Evolutionary conservation across 2,888 invertebrate species (phyloP).

Genomic region (Cecidostiba fungosa): DNA sequence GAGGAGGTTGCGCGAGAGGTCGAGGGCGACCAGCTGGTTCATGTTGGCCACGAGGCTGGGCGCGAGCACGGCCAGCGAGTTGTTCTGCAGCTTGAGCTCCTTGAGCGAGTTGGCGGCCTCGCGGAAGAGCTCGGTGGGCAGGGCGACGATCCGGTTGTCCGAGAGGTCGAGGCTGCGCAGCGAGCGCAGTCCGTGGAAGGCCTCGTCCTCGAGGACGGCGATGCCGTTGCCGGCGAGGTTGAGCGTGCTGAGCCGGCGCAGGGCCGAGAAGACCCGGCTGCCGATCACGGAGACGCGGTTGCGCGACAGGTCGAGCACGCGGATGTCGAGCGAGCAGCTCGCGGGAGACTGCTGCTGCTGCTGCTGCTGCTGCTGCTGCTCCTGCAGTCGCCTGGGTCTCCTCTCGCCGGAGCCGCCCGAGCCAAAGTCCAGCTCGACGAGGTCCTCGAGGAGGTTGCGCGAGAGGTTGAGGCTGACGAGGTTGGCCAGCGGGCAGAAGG

Average conservation of each 20-base stretch:
- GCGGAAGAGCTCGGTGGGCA: constrained; percentile 92
- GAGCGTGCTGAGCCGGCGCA: constrained; percentile 89
- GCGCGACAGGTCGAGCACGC: constrained; percentile 90
- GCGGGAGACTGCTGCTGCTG: constrained; percentile 69
- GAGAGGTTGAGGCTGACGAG: constrained; percentile 92
- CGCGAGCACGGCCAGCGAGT: constrained; percentile 92
- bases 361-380: constrained; percentile 77
- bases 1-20: constrained; percentile 92
- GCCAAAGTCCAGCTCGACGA: constrained; percentile 92
- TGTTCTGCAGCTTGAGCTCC: constrained; percentile 95
- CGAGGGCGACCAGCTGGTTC: constrained; percentile 91
- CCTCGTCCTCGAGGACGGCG: constrained; percentile 92
- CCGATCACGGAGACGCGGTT: constrained; percentile 93
- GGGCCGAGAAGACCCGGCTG: constrained; percentile 89
- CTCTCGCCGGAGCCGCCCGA: constrained; percentile 81
- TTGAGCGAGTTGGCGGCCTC: constrained; percentile 90
- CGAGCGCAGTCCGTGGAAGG: constrained; percentile 89
- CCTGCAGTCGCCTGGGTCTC: constrained; percentile 81
- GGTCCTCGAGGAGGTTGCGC: constrained; percentile 93
- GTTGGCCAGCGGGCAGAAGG: constrained; percentile 91
- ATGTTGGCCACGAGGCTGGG: constrained; percentile 92
- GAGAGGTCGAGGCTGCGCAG: constrained; percentile 93
- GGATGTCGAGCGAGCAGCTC: constrained; percentile 89
- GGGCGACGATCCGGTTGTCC: constrained; percentile 93
- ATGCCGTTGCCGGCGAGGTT: constrained; percentile 94